Percentiles rank a stretch among this genome's conserved stretches.
These are phyloP conservation scores for Tineola bisselliella DNA, from an alignment of 2,888 invertebrate genomes.

Conservation along the genomic window DNA sequence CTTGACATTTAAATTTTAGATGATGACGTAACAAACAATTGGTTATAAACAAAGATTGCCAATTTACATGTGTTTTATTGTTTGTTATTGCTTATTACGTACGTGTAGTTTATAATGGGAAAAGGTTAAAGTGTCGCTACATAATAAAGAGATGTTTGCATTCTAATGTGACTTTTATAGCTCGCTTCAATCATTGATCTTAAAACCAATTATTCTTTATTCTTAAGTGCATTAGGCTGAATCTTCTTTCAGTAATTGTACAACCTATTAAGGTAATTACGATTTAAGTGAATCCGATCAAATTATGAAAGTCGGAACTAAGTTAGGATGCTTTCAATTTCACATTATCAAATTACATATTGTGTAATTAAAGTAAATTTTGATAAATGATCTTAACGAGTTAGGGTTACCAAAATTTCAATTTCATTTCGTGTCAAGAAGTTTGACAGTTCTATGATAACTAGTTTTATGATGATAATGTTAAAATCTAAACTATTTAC, in stretches of 20 bases:
- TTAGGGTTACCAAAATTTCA: not conserved
- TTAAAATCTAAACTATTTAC: no score
- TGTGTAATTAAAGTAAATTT: no score
- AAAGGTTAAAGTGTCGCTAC: not conserved
- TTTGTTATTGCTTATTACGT: not conserved
- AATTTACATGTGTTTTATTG: no score
- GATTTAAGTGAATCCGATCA: not conserved
- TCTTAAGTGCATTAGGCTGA: not conserved
- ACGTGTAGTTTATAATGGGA: not conserved
- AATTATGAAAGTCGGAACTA: not conserved
- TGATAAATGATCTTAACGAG: no score
- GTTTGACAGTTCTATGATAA: not conserved
- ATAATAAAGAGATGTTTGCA: not conserved
- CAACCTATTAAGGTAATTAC: not conserved
- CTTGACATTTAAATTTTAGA: no score
- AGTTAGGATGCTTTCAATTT: constrained; percentile 2
- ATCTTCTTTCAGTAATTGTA: not conserved
- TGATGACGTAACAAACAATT: not conserved
- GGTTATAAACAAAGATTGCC: not conserved
- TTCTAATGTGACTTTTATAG: not conserved
- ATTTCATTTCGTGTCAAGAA: not conserved
- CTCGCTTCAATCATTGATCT: not conserved
- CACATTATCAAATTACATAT: not conserved
- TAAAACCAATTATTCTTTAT: not conserved
- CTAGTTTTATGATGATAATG: not conserved